A percentile compares a stretch with the other conserved stretches of the same genome.
Conservation (phyloP, 1,140 invertebrate species). For the Dreissena rostriformis region DNA sequence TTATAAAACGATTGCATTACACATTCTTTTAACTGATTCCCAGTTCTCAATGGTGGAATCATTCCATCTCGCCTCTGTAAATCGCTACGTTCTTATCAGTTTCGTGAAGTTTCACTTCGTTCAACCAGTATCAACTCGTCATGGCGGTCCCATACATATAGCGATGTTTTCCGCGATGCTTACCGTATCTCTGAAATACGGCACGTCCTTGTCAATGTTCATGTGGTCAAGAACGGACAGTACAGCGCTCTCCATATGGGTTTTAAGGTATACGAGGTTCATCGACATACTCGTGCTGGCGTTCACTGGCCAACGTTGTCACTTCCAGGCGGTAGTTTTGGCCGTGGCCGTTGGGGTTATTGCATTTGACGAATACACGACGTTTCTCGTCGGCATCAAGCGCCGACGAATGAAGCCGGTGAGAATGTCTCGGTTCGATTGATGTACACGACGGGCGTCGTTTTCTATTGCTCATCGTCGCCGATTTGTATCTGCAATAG, state of each 20-base stretch:
- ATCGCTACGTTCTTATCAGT: constrained; percentile 97
- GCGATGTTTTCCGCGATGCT: constrained; percentile 91
- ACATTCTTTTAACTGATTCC: no score
- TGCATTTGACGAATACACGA: constrained; percentile 96
- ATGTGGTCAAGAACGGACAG: constrained; percentile 91
- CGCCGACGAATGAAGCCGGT: constrained; percentile 83
- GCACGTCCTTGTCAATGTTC: no score
- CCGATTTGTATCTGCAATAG: no score
- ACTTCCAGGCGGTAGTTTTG: constrained; percentile 98
- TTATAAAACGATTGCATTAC: no score
- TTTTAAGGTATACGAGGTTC: constrained; percentile 95
- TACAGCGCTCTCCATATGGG: constrained; percentile 91
- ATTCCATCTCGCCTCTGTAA: constrained; percentile 84
- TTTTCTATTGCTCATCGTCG: no score
- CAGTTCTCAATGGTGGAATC: no score
- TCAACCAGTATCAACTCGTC: constrained; percentile 85
- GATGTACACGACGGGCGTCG: constrained; percentile 82
- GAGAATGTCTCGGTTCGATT: constrained; percentile 83
- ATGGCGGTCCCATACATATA: constrained; percentile 94
- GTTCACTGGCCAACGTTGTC: constrained; percentile 90
- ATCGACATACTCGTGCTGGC: constrained; percentile 97
- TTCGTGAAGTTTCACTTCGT: no score
- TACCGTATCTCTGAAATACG: no score
- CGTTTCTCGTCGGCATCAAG: constrained; percentile 87
- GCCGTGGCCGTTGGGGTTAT: constrained; percentile 97